These are phyloP conservation scores for Meiosimyza decipiens DNA, from an alignment of 2,888 invertebrate species.

Conservation along the genomic window DNA sequence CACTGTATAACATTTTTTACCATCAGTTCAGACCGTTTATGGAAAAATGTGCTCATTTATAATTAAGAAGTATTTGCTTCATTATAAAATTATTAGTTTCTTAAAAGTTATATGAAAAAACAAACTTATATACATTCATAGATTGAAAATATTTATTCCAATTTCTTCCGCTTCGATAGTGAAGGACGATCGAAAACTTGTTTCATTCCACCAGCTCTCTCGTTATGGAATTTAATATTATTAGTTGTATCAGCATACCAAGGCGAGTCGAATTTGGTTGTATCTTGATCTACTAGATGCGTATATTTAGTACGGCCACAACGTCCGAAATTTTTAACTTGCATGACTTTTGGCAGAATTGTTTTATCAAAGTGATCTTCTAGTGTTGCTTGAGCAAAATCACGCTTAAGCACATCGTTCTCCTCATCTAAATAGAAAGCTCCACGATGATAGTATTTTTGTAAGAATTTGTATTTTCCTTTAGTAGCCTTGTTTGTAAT, in stretches of 20 bases:
- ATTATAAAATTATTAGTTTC: no score
- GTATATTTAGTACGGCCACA: slow-evolving; percentile 99
- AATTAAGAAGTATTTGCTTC: no score
- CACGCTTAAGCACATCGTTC: slow-evolving; percentile 89
- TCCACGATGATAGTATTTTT: slow-evolving; percentile 99
- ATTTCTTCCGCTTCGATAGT: slow-evolving; percentile 63
- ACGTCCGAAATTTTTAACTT: slow-evolving; percentile 99
- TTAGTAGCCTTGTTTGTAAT: slow-evolving; percentile 95
- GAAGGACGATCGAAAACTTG: slow-evolving; percentile 92
- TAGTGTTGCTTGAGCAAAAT: slow-evolving; percentile 94
- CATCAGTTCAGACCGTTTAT: no score
- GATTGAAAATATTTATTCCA: slow-evolving; percentile 47
- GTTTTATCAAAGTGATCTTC: slow-evolving; percentile 99
- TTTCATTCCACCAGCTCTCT: slow-evolving; percentile 92
- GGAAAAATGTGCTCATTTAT: no score
- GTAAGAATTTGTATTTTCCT: slow-evolving; percentile 99
- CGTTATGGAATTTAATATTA: slow-evolving; percentile 86
- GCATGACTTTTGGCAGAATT: slow-evolving; percentile 98
- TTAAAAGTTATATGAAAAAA: background rate
- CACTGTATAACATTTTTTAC: no score
- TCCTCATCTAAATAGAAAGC: slow-evolving; percentile 97
- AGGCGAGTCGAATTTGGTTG: slow-evolving; percentile 96
- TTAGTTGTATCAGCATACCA: slow-evolving; percentile 94
- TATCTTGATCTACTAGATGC: slow-evolving; percentile 98
- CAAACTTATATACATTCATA: background rate